Evolutionary conservation across 2,797 vertebrate species (phyloP).

Genomic region (Spinus pinus): DNA sequence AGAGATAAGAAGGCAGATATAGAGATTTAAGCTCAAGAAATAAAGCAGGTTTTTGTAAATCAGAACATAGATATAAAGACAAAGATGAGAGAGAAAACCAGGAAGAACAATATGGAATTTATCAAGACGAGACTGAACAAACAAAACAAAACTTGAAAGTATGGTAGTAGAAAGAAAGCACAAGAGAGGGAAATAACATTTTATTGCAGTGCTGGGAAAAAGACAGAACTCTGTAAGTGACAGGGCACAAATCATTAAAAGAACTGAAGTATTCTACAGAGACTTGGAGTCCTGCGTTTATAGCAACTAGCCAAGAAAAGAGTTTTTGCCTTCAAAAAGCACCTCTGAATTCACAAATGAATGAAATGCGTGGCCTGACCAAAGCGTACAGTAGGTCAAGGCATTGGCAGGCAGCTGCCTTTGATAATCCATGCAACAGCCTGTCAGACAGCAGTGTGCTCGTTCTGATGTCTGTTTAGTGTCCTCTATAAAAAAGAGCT

Average conservation of each 20-base stretch:
- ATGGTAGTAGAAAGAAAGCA: slow-evolving; percentile 2
- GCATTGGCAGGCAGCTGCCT: slow-evolving; percentile 48
- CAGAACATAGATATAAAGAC: neutral
- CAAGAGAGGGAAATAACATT: slow-evolving; percentile 13
- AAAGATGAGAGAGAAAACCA: slow-evolving; percentile 8
- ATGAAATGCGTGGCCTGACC: slow-evolving; percentile 48
- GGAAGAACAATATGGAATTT: slow-evolving; percentile 44
- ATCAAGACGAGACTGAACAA: slow-evolving; percentile 25
- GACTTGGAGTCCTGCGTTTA: slow-evolving; percentile 46
- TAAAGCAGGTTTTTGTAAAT: slow-evolving; percentile 40
- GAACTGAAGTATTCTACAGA: slow-evolving; percentile 59
- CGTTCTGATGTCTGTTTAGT: slow-evolving; percentile 50
- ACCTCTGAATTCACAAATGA: slow-evolving; percentile 58
- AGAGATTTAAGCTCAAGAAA: slow-evolving; percentile 36
- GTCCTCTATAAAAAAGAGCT: slow-evolving; percentile 40
- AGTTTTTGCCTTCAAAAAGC: slow-evolving; percentile 52
- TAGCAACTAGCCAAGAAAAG: slow-evolving; percentile 44
- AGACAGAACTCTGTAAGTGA: slow-evolving; percentile 29
- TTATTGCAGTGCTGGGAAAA: slow-evolving; percentile 32
- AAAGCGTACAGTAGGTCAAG: slow-evolving; percentile 50
- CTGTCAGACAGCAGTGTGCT: slow-evolving; percentile 46
- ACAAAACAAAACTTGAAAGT: slow-evolving; percentile 42
- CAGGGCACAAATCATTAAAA: slow-evolving; percentile 60
- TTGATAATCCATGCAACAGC: slow-evolving; percentile 52
- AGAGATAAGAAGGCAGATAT: slow-evolving; percentile 9